Base-by-base conservation (phyloP, 2,888 invertebrate species). In the Diachrysia chrysitis region DNA sequence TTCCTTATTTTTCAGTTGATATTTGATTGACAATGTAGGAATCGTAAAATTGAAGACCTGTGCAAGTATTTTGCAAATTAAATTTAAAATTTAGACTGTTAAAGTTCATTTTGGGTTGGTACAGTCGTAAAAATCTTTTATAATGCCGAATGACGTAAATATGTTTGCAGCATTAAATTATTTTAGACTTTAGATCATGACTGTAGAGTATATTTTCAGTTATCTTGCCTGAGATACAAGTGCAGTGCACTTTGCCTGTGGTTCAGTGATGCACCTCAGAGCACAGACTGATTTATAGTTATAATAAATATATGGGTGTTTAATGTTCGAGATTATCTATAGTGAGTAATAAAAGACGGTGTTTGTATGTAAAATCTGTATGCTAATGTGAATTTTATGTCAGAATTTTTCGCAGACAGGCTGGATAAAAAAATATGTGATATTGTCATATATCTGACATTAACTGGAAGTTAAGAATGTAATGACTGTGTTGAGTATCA, bases 221-320 rank as follows among this genome's bases (percentile, higher is more conserved):
- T 79, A 72, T 2, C 10, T 2, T n/a, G 48, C 46, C 21, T 55
- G 56, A 68, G 76, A 78, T 86, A 85, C 85, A 91, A 93, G 93
- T 90, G 92, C 93, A 93, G 86, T 93, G 94, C 93, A 94, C 93
- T 93, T 90, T 90, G 89, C 87, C 87, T 88, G 82, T 63, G 82
- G 82, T 82, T 79, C 82, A 79, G 88, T 89, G 93, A 92, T 94
- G 94, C 93, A 91, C 92, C 93, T 92, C 89, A 79, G 89, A 89
- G 71, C 82, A 87, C 89, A 92, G 93, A 91, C 91, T 93, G 93
- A 95, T 95, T 94, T 95, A 95, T 93, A 89, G 89, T 87, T 91
- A 91, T 93, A 93, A 93, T 95, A 94, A 94, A 94, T 94, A 92
- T 92, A 94, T 93, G 91, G 90, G 84, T 92, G 92, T 92, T 93